phyloP scores from a whole-genome alignment of 2,797 vertebrate genomes.

The Myotis pilosus region DNA sequence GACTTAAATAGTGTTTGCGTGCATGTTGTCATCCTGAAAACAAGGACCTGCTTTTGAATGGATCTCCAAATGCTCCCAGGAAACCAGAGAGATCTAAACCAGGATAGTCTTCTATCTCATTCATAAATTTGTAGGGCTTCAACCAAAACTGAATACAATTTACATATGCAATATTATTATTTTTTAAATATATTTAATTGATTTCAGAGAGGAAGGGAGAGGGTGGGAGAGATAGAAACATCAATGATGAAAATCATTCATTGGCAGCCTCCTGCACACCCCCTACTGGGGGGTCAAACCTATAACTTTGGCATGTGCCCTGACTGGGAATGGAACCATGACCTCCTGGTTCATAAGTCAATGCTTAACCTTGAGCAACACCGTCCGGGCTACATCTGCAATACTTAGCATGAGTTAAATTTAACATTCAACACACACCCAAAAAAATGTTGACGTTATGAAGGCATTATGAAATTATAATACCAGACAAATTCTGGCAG shows the following conservation, averaged over 20 bases:
- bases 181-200: too few species aligned
- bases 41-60: conserved; percentile 20
- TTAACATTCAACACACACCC: background rate
- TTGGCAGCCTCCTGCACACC: too few species aligned
- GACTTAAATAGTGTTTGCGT: conserved; percentile 18
- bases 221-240: too few species aligned
- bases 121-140: background rate
- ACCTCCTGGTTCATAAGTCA: too few species aligned
- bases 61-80: background rate
- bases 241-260: too few species aligned
- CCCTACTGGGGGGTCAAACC: too few species aligned
- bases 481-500: background rate
- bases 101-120: background rate
- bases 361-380: too few species aligned
- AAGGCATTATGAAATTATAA: background rate
- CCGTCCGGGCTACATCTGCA: background rate
- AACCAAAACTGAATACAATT: background rate
- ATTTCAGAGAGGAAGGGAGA: too few species aligned
- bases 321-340: too few species aligned
- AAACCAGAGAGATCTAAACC: background rate
- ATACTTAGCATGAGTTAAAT: background rate
- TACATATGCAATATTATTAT: background rate
- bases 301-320: too few species aligned
- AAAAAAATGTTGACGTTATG: background rate
- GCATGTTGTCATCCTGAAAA: conserved; percentile 10